Conservation (phyloP, 2,797 vertebrate genomes). For the Protonibea diacanthus region DNA sequence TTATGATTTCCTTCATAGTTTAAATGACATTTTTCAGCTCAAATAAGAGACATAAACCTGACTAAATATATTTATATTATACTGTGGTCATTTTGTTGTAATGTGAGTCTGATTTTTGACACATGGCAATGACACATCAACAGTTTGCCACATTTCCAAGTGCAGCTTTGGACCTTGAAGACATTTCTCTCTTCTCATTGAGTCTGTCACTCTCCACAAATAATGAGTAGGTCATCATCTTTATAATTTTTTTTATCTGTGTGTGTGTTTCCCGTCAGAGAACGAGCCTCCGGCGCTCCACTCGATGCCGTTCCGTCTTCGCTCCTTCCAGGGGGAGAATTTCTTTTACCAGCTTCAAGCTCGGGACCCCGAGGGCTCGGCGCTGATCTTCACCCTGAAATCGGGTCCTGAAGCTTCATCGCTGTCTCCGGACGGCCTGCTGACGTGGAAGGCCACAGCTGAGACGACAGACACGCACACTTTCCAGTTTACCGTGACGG, state of each 20-base stretch:
- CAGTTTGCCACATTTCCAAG: no score
- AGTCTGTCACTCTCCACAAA: neutral
- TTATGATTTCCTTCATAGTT: no score
- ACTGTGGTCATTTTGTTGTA: neutral
- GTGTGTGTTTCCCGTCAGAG: conserved; percentile 73
- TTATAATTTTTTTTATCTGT: neutral
- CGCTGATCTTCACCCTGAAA: conserved; percentile 85
- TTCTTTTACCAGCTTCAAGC: conserved; percentile 90
- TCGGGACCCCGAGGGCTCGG: conserved; percentile 90
- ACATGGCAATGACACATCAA: neutral
- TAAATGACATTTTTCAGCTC: no score
- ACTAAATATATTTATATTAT: no score
- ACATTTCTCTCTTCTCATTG: neutral
- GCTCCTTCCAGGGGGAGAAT: conserved; percentile 89
- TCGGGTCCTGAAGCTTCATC: conserved; percentile 87
- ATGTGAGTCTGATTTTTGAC: no score
- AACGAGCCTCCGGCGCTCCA: conserved; percentile 89
- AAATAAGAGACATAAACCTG: no score
- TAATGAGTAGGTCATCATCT: neutral
- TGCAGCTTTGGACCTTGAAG: neutral
- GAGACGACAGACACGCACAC: conserved; percentile 63
- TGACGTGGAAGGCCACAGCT: conserved; percentile 87
- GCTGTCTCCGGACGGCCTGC: conserved; percentile 89
- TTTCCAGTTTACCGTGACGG: conserved; percentile 84
- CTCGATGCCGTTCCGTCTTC: conserved; percentile 75